Evolutionary conservation across 2,888 invertebrate species (phyloP), one percentile per base, ranked within the genome.

Genomic region (Eremobia ochroleuca): DNA sequence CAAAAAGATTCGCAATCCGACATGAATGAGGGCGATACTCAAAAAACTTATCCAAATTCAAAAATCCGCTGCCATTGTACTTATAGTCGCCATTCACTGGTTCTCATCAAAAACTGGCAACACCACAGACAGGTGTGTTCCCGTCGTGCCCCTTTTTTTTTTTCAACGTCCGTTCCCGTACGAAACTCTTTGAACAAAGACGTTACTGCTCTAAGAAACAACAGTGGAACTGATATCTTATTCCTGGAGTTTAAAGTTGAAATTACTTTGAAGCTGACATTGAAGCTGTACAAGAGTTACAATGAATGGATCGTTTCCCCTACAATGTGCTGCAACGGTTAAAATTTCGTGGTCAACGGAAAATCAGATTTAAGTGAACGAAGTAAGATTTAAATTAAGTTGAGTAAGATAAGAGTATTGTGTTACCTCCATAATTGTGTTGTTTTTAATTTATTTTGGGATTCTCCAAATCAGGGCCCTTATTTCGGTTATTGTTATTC

Each of bases 111-210:
- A 96, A 96, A 96, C 96, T 96, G 94, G 96, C 96, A 96, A 96
- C 96, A 95, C 95, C 92, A 93, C 94, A 95, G 96, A 96, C 97
- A 97, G 96, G 97, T 96, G 96, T 94, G 96, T 96, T 96, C 96
- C 96, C 94, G 95, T 93, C 95, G 95, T 95, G 96, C 95, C 96
- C 96, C 96, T 96, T 96, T 96, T 96, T 37, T 37, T 37, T 96
- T 96, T 88, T 86, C 93, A 95, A 96, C 96, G 97, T 97, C 96
- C 96, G 96, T 96, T 96, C 94, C 93, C 92, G 92, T 91, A 90
- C 88, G 87, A 89, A 89, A 83, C 86, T 85, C 74, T 73, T 79
- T 77, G 85, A 83, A 81, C 88, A 91, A 93, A 90, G 85, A 89
- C 90, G 65, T 88, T 93, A 90, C 83, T 83, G 78, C 85, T 88